Evolutionary conservation across 2,888 invertebrate species (phyloP).

Genomic region (Scaptomyza parva): DNA sequence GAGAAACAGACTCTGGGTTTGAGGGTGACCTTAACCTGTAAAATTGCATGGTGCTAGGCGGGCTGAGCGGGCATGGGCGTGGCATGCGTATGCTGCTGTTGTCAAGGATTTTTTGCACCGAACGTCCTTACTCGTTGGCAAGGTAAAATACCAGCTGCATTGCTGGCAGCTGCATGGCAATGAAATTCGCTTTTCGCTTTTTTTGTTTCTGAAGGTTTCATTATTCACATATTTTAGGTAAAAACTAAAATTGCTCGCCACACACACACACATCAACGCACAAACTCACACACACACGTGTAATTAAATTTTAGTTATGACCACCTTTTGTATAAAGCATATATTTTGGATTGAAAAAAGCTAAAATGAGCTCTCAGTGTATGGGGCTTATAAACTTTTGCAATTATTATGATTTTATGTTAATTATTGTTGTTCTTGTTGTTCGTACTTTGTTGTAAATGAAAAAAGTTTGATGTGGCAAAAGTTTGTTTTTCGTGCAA

Average conservation of each 20-base stretch:
- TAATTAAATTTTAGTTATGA: conserved; percentile 38
- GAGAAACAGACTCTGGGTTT: conserved; percentile 28
- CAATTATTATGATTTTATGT: conserved; percentile 53
- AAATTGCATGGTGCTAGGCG: conserved; percentile 30
- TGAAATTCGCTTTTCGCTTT: conserved; percentile 52
- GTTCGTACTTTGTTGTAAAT: conserved; percentile 42
- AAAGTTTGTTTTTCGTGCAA: conserved; percentile 47
- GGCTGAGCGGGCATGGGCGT: conserved; percentile 47
- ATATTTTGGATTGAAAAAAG: conserved; percentile 42
- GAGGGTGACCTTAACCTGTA: conserved; percentile 71
- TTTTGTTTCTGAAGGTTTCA: conserved; percentile 29
- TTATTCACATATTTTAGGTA: conserved; percentile 37
- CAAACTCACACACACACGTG: conserved; percentile 5
- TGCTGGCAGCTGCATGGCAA: conserved; percentile 40
- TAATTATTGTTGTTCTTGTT: conserved; percentile 55
- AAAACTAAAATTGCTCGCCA: conserved; percentile 2
- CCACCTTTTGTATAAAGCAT: conserved; percentile 10
- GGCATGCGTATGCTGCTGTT: conserved; percentile 57
- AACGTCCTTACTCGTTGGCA: conserved; percentile 52
- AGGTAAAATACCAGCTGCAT: conserved; percentile 56
- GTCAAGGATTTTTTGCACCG: conserved; percentile 55
- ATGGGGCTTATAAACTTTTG: conserved; percentile 53
- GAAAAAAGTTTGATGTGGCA: conserved; percentile 61
- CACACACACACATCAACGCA: conserved; percentile 2
- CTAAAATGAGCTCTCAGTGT: neutral